Conservation (phyloP, 2,797 vertebrate species). For the Borostomias antarcticus region DNA sequence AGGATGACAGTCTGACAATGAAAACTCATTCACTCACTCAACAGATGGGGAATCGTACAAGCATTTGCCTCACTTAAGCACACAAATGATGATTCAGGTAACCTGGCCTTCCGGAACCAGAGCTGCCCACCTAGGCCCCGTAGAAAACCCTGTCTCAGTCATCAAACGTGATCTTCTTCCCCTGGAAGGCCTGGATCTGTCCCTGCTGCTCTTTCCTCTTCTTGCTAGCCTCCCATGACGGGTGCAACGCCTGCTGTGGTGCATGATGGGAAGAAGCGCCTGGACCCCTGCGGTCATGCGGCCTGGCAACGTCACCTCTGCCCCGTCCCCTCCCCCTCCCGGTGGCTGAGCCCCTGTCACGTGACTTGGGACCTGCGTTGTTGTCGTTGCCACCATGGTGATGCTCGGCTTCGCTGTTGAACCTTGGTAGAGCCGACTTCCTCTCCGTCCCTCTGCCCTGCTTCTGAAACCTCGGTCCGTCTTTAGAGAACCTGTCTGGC, state of each 20-base stretch:
- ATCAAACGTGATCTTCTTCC: constrained; percentile 93
- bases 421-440: constrained; percentile 17
- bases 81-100: too few relatives aligned
- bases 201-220: constrained; percentile 89
- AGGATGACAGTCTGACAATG: too few relatives aligned
- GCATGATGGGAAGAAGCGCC: constrained; percentile 45
- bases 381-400: constrained; percentile 11
- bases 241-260: constrained; percentile 84
- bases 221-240: constrained; percentile 96
- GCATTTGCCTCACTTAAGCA: too few relatives aligned
- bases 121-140: too few relatives aligned
- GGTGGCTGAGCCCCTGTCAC: constrained; percentile 44
- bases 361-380: background rate
- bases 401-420: constrained; percentile 24
- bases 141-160: constrained; percentile 56
- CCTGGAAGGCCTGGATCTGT: constrained; percentile 90
- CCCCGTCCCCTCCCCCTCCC: constrained; percentile 43
- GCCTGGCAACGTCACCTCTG: constrained; percentile 41
- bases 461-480: constrained; percentile 52
- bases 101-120: too few relatives aligned
- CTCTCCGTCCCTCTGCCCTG: constrained; percentile 27
- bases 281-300: constrained; percentile 54
- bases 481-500: constrained; percentile 32
- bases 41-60: too few relatives aligned
- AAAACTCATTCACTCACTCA: too few relatives aligned